A percentile compares a stretch with the other conserved stretches of the same genome.
Evolutionary conservation across 2,797 vertebrate genomes (phyloP).

Genomic region (Crenichthys baileyi): DNA sequence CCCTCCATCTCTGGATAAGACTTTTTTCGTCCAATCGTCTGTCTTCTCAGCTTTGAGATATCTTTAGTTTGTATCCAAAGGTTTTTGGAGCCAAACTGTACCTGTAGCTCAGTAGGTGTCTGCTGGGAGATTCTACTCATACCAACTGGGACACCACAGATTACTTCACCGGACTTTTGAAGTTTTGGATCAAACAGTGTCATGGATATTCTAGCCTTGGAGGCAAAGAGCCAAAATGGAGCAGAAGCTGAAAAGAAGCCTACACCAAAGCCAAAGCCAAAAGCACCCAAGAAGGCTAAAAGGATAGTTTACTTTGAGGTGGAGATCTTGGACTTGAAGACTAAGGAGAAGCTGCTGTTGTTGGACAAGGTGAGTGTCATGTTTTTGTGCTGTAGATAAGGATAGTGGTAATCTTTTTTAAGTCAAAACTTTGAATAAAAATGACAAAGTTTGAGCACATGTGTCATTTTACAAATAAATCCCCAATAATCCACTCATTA

Average conservation of each 20-base stretch:
- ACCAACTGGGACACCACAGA: conserved; percentile 31
- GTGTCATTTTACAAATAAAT: not conserved
- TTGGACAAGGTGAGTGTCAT: conserved; percentile 88
- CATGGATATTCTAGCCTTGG: conserved; percentile 84
- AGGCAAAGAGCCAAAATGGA: conserved; percentile 76
- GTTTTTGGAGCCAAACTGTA: not conserved
- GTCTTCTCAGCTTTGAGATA: conserved; percentile 46
- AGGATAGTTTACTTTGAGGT: conserved; percentile 95
- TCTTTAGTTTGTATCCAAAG: conserved; percentile 8
- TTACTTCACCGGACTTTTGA: conserved; percentile 34
- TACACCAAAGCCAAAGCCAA: conserved; percentile 72
- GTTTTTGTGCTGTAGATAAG: not conserved
- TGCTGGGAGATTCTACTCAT: conserved; percentile 30
- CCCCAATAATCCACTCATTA: conserved; percentile 3
- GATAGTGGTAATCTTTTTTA: not conserved
- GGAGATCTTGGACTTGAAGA: conserved; percentile 91
- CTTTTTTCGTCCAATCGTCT: conserved; percentile 38
- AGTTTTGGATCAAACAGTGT: conserved; percentile 51
- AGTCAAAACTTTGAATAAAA: not conserved
- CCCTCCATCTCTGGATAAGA: conserved; percentile 8
- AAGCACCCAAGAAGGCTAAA: conserved; percentile 86
- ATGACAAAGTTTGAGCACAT: not conserved
- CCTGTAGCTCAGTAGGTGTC: conserved; percentile 8
- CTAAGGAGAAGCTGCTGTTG: conserved; percentile 91
- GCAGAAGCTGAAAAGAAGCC: conserved; percentile 64